These are phyloP conservation scores for Ivindomyrus marchei DNA, from an alignment of 2,113 vertebrate species.

Conservation along the genomic window DNA sequence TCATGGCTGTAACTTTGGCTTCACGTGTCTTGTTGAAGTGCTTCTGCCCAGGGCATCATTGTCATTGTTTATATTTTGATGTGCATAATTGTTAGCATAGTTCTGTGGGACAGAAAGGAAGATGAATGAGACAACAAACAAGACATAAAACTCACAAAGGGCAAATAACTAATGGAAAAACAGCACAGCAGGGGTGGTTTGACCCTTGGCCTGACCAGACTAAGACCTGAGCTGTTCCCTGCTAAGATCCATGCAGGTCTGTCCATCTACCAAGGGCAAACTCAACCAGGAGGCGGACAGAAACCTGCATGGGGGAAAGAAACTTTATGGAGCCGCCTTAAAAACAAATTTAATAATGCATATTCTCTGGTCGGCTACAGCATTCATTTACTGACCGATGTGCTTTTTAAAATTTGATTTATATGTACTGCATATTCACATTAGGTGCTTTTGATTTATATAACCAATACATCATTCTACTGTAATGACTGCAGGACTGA, in stretches of 20 bases:
- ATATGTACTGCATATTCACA: background rate
- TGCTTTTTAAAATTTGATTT: background rate
- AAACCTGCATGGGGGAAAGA: background rate
- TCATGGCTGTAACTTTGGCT: background rate
- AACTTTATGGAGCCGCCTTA: background rate
- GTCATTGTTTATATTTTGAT: background rate
- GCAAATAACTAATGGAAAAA: background rate
- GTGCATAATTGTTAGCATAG: background rate
- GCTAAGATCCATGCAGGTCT: background rate
- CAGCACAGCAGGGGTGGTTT: background rate
- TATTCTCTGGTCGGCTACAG: background rate
- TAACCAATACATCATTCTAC: background rate
- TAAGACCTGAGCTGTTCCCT: background rate
- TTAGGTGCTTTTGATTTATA: background rate
- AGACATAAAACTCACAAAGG: background rate
- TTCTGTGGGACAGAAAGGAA: background rate
- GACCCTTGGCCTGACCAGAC: background rate
- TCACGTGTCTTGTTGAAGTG: background rate
- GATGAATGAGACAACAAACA: background rate
- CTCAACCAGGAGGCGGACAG: background rate
- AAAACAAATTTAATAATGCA: background rate
- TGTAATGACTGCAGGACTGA: background rate
- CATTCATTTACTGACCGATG: background rate
- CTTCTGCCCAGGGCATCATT: background rate
- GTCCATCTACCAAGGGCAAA: background rate